phyloP scores from a whole-genome alignment of 1,140 invertebrate species.

The Drosophila sechellia region DNA sequence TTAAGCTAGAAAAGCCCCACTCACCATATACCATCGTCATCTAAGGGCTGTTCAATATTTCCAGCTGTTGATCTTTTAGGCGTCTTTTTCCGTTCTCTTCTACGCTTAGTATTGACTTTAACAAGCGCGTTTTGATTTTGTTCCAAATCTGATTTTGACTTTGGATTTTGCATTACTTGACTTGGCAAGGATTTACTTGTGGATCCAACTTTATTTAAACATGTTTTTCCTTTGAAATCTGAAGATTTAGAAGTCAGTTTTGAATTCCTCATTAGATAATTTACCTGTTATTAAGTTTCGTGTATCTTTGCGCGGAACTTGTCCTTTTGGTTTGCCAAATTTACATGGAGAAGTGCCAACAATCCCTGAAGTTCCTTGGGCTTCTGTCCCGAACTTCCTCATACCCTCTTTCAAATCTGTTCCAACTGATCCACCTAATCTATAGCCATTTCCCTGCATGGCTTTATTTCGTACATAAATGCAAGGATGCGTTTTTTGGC shows the following conservation, averaged over 20 bases:
- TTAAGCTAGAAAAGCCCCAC: background rate
- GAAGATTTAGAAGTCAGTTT: background rate
- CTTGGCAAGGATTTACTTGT: background rate
- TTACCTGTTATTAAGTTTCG: background rate
- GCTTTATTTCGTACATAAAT: background rate
- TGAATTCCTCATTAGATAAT: too few species aligned
- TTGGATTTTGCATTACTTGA: background rate
- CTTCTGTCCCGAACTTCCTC: too few species aligned
- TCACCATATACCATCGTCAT: conserved; percentile 36
- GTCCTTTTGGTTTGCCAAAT: background rate
- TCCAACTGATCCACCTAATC: background rate
- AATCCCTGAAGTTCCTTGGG: too few species aligned
- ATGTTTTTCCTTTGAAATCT: background rate
- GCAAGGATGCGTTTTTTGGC: background rate
- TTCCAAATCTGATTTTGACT: background rate
- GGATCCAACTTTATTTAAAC: background rate
- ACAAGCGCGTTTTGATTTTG: conserved; percentile 11
- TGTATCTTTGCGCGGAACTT: background rate
- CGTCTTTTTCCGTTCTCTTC: background rate
- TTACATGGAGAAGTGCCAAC: too few species aligned
- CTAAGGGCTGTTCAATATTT: background rate
- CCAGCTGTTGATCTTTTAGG: background rate
- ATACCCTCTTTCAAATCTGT: too few species aligned
- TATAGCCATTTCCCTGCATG: background rate
- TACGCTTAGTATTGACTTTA: conserved; percentile 17